Percentiles rank a stretch among this genome's conserved stretches.
Evolutionary conservation across 2,797 vertebrate genomes (phyloP).

Genomic region (Eremophila alpestris): DNA sequence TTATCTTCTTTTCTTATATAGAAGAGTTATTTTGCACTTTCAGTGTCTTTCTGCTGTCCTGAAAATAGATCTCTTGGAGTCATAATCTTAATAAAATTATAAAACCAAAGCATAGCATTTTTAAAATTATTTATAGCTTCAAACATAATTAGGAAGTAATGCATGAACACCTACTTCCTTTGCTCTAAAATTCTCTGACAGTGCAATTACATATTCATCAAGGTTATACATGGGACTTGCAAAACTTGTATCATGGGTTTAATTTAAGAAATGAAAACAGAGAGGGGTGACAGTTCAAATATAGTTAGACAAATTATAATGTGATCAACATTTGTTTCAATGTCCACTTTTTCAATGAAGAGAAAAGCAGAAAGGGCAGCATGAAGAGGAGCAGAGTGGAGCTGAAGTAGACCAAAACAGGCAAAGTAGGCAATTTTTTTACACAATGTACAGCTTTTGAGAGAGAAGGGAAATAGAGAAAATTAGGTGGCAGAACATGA

Average conservation of each 20-base stretch:
- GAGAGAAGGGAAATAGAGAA: not conserved
- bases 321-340: not conserved
- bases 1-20: not conserved
- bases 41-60: not conserved
- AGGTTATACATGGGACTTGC: not conserved
- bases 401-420: not conserved
- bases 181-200: not conserved
- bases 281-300: not conserved
- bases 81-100: not conserved
- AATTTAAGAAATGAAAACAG: not conserved
- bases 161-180: conserved; percentile 7
- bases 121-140: conserved; percentile 6
- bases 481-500: not conserved
- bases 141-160: conserved; percentile 46
- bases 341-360: not conserved
- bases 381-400: not conserved
- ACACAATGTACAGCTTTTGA: not conserved
- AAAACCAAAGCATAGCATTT: not conserved
- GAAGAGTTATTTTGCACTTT: not conserved
- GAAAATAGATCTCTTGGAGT: not conserved
- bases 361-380: not conserved
- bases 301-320: not conserved
- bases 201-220: not conserved
- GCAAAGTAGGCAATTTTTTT: not conserved
- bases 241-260: not conserved